Conservation (phyloP, 2,113 vertebrate genomes). For the Peromyscus californicus region DNA sequence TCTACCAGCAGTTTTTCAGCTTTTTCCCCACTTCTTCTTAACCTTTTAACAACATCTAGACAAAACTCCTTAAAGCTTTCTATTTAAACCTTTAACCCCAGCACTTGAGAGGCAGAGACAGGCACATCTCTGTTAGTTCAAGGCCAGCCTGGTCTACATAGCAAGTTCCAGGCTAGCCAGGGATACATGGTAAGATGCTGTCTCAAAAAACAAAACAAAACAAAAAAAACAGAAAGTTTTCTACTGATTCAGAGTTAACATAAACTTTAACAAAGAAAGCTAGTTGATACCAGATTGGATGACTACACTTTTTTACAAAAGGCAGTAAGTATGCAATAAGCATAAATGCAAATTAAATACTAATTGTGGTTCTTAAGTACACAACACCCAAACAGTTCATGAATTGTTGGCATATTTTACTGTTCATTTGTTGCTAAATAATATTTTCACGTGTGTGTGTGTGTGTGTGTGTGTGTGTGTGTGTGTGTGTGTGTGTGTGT, state of each 20-base stretch:
- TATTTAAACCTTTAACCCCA: not conserved
- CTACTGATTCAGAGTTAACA: slow-evolving; percentile 22
- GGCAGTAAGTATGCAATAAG: not conserved
- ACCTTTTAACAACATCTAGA: slow-evolving; percentile 44
- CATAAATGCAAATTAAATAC: slow-evolving; percentile 35
- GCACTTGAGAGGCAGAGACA: not conserved
- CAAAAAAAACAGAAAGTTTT: not conserved
- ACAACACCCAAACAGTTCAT: slow-evolving; percentile 10
- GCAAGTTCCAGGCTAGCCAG: not conserved
- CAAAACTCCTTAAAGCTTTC: not conserved
- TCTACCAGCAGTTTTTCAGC: not conserved
- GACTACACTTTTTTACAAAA: not conserved
- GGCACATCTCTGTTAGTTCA: not conserved
- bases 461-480: not conserved
- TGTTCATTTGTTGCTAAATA: slow-evolving; percentile 35
- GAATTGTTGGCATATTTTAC: slow-evolving; percentile 45
- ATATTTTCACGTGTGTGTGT: not conserved
- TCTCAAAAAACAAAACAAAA: not conserved
- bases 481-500: not conserved
- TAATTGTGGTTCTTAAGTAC: not conserved
- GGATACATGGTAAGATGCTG: not conserved
- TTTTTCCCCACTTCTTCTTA: slow-evolving; percentile 38
- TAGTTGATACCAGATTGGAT: not conserved
- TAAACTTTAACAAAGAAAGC: not conserved
- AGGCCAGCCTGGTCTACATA: not conserved